Conservation (phyloP, 2,113 vertebrate species). For the Stigmatopora nigra region DNA sequence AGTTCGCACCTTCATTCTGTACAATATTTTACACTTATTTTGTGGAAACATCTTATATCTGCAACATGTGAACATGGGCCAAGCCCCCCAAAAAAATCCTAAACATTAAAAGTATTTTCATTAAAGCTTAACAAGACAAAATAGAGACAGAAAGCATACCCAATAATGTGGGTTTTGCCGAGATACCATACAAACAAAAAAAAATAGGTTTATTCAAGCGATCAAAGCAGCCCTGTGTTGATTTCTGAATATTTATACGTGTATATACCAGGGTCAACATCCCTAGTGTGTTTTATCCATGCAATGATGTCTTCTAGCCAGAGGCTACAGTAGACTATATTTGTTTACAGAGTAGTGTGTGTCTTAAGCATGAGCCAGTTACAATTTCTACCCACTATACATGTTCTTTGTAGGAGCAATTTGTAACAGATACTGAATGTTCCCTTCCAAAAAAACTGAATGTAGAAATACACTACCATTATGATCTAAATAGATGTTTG, state of each 20-base stretch:
- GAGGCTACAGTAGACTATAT: not conserved
- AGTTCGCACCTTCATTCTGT: too few relatives aligned
- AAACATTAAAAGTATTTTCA: too few relatives aligned
- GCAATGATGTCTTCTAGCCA: not conserved
- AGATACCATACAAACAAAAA: too few relatives aligned
- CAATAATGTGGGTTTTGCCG: too few relatives aligned
- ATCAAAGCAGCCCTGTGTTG: too few relatives aligned
- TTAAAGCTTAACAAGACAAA: too few relatives aligned
- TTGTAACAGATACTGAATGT: not conserved
- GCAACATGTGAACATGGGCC: too few relatives aligned
- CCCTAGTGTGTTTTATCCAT: not conserved
- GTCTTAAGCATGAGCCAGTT: not conserved
- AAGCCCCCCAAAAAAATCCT: too few relatives aligned
- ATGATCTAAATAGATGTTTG: not conserved
- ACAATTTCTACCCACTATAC: not conserved
- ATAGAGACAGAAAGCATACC: too few relatives aligned
- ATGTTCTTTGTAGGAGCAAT: not conserved
- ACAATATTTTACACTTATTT: too few relatives aligned
- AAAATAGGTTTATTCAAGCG: too few relatives aligned
- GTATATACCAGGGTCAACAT: not conserved
- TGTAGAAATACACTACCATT: not conserved
- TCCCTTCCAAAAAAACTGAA: not conserved
- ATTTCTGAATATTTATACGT: not conserved
- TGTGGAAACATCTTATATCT: too few relatives aligned
- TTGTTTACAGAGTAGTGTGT: not conserved